phyloP scores from a whole-genome alignment of 92 coral and sea anemone genomes.

The Hydrozoanthus gracilis region DNA sequence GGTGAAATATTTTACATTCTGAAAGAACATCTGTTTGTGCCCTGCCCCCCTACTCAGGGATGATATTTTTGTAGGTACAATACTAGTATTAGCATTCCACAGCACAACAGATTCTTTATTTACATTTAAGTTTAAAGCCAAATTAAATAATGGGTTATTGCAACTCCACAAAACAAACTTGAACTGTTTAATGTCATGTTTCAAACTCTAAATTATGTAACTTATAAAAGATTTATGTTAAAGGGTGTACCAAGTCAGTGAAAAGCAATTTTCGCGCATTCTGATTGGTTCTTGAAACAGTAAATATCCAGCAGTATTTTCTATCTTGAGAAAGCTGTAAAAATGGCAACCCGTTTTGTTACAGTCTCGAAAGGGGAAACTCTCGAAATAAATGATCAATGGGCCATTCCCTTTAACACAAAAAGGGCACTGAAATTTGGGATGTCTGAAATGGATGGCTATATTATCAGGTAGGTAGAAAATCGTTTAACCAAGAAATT shows the following conservation, averaged over 20 bases:
- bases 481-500: no score
- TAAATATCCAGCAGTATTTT: no score
- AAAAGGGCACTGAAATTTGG: no score
- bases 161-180: not conserved
- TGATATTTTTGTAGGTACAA: not conserved
- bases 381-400: no score
- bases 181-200: conserved; percentile 26
- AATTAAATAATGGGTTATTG: conserved; percentile 8
- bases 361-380: no score
- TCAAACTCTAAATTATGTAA: conserved; percentile 3
- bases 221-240: conserved; percentile 8
- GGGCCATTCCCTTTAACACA: no score
- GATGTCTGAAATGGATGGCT: no score
- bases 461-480: no score
- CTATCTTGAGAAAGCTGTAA: no score
- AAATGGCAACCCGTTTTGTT: no score
- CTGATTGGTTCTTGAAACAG: no score
- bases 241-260: not conserved
- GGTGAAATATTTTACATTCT: conserved; percentile 5
- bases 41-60: not conserved
- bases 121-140: not conserved
- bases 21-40: not conserved
- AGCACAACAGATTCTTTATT: conserved; percentile 6
- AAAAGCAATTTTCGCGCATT: no score
- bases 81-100: conserved; percentile 27